phyloP scores from a whole-genome alignment of 2,113 vertebrate genomes.

The Hypomesus transpacificus region DNA sequence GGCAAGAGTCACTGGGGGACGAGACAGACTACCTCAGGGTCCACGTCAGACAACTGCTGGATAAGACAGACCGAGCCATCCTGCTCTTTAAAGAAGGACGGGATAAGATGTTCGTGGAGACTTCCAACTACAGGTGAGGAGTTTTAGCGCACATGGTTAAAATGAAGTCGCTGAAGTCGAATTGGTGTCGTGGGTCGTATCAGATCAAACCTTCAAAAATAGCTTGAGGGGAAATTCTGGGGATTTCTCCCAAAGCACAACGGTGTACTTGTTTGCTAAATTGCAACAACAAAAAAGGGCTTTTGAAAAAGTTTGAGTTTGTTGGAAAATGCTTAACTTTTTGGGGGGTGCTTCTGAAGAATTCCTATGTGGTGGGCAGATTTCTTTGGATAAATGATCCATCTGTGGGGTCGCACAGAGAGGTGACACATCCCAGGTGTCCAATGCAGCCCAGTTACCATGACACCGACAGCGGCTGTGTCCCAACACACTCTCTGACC shows the following conservation, averaged over 20 bases:
- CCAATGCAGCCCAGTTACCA: background rate
- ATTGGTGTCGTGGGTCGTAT: too few relatives aligned
- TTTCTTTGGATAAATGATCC: conserved; percentile 8
- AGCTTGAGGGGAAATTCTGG: too few relatives aligned
- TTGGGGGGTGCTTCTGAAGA: background rate
- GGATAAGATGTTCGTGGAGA: conserved; percentile 76
- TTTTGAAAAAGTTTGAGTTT: background rate
- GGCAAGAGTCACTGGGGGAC: conserved; percentile 33
- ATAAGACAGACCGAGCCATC: conserved; percentile 70
- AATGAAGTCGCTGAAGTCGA: too few relatives aligned
- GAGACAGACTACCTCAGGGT: conserved; percentile 67
- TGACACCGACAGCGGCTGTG: background rate
- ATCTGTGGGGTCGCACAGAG: background rate
- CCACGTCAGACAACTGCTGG: conserved; percentile 74
- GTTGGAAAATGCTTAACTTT: background rate
- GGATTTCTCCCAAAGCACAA: too few relatives aligned
- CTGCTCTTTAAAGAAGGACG: conserved; percentile 70
- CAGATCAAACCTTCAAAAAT: too few relatives aligned
- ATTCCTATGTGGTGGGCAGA: background rate
- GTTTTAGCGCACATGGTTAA: background rate
- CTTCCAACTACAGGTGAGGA: conserved; percentile 70
- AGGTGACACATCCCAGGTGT: background rate
- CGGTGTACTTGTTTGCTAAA: too few relatives aligned
- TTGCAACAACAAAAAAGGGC: too few relatives aligned
- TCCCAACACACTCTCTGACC: background rate